Conservation (phyloP, 2,888 invertebrate species). For the Standfussiana lucernea region DNA sequence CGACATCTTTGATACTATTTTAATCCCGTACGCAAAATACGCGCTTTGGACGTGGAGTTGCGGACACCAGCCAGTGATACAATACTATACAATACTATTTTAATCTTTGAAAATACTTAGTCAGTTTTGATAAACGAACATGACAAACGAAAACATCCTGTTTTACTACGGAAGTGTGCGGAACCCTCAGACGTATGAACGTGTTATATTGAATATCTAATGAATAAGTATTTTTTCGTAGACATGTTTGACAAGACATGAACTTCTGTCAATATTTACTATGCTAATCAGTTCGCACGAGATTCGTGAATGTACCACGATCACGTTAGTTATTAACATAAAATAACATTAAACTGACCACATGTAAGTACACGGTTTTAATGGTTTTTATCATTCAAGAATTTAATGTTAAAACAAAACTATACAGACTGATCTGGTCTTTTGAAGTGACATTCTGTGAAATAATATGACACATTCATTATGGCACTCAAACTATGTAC, state of each 20-base stretch:
- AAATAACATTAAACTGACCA: slow-evolving; percentile 39
- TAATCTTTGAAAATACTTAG: too few species aligned
- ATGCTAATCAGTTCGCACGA: slow-evolving; percentile 51
- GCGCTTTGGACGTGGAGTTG: too few species aligned
- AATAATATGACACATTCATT: slow-evolving; percentile 42
- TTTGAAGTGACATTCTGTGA: slow-evolving; percentile 21
- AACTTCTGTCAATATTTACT: slow-evolving; percentile 52
- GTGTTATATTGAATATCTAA: slow-evolving; percentile 24
- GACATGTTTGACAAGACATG: slow-evolving; percentile 36
- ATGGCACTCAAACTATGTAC: not conserved
- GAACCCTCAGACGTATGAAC: slow-evolving; percentile 26
- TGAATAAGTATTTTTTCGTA: slow-evolving; percentile 24
- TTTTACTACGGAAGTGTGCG: slow-evolving; percentile 25
- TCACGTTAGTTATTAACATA: slow-evolving; percentile 22
- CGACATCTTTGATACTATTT: not conserved
- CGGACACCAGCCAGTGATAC: too few species aligned
- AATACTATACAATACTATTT: too few species aligned
- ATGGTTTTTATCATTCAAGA: not conserved
- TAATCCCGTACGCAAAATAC: too few species aligned
- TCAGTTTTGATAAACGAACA: slow-evolving; percentile 10
- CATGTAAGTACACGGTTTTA: slow-evolving; percentile 5
- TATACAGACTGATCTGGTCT: not conserved
- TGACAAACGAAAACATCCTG: slow-evolving; percentile 6
- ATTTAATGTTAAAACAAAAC: not conserved
- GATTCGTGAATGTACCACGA: slow-evolving; percentile 34